Evolutionary conservation across 2,113 vertebrate genomes (phyloP), one percentile per base, ranked within the genome.

Genomic region (Eretmochelys imbricata): DNA sequence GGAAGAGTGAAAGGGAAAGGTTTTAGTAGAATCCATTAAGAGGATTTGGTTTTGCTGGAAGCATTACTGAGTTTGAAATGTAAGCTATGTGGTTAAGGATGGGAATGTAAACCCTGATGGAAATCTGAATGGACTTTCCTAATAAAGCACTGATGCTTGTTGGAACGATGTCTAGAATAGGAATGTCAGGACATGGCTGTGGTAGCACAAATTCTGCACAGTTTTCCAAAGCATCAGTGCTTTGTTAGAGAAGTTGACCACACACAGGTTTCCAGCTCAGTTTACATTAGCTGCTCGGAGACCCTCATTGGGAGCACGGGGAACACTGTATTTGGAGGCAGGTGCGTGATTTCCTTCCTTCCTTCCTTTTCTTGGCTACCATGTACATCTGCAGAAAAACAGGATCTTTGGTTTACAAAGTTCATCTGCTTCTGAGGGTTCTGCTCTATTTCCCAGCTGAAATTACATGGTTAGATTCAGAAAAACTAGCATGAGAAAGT

Each of bases 11-110:
- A 69, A 50, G n/a, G 46, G 54, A 12, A 20, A 53, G 35, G 65
- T 46, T 25, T 53, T 42, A 42, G 22, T 38, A 90, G 49, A 35
- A 80, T 20, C 48, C 12, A 49, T 1, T 89, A 62, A 50, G 80
- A 62, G 75, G 35, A 38, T 93, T 55, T 69, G 83, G 76, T 13
- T 27, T 78, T 93, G 50, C 76, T 87, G 72, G 88, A 87, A 29
- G 85, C 19, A 57, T 75, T 87, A 42, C 51, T 55, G 35, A 88
- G 10, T 57, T 81, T 81, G 79, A 69, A 85, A 85, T 5, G 25
- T 55, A 59, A 24, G 17, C 53, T n/a, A 54, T 1, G 2, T 78
- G 42, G 42, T 46, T 48, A 94, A 84, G 54, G 87, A 29, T 24
- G 31, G 46, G 75, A 42, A 57, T 53, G 5, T 27, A 78, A 82